Base-by-base conservation (phyloP, 2,797 vertebrate genomes). In the Onychomys leucogaster region DNA sequence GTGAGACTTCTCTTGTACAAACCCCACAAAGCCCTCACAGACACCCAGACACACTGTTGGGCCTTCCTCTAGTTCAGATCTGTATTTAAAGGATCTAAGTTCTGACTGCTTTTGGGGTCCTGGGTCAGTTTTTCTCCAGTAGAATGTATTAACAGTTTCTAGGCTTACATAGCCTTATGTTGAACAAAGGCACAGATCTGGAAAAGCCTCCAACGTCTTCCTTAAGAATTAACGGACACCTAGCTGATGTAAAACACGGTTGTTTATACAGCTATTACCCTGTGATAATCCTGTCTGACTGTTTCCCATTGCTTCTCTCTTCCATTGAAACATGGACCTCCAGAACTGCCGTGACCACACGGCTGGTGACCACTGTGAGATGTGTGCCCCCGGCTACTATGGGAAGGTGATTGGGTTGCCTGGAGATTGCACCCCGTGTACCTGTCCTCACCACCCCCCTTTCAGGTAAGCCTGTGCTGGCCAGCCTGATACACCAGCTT, bases 301-400 rank as follows among this genome's bases (percentile, higher is more conserved):
- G 4, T 55, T 59, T 69, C 57, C 55, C 80, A 0, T 92, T 90
- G 2, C 94, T 94, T 61, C 46, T 83, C n/a, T 81, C 73, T 92
- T 46, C 12, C 81, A 91, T 32, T 73, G 73, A 87, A 97, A 93
- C 1, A 0, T 32, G 94, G 69, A 83, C 25, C 97, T 65, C 81
- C 98, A 99, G 99, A 98, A 98, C 67, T 99, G 99, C 97, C 98
- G 98, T 73, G 99, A 99, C 97, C 98, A 99, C 98, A 99, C 99
- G 17, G 94, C 97, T 10, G 99, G 99, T 57, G 97, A 98, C 83
- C 98, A 98, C 97, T 99, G 99, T 71, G 97, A 99, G 21, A 55
- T 98, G 34, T 99, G 99, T 96, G 98, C 99, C 75, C 95, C 98
- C 0, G 99, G 99, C 78, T 99, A 99, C 98, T 99, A 99, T 0